Base-by-base conservation (phyloP, 2,113 vertebrate species). In the Datnioides undecimradiatus region DNA sequence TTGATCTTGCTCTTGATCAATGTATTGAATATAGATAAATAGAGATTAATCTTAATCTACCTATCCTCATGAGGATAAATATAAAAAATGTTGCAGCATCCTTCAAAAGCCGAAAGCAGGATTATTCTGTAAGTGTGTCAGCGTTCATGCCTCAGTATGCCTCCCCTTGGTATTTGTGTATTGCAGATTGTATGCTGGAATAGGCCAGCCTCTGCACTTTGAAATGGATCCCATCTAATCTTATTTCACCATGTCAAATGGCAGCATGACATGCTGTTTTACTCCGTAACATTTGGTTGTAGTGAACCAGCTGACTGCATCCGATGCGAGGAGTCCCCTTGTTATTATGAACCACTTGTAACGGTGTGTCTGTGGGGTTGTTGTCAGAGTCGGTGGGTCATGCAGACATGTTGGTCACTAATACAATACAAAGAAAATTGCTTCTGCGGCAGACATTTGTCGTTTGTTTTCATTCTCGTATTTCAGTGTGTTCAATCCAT, bases 381-480 rank as follows among this genome's bases (percentile, higher is more conserved):
- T 91, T 88, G 88, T 90, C 84, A 77, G 86, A 90, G 80, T 82
- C 66, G 85, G 64, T 67, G 88, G 90, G 90, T 91, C 91, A 91
- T 73, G 82, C 85, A 89, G 86, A 88, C 86, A 90, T 82, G 90
- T 87, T 91, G 92, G 90, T 94, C 93, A 91, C 87, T 87, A 93
- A 95, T 95, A 92, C 93, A 91, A 94, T 91, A 88, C 93, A 77
- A 84, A 66, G 91, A 88, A 96, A 96, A 96, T 95, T 94, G 93
- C 94, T 88, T 91, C 65, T 14, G 87, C 16, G 12, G 70, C 86
- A 77, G 73, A 85, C 82, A 45, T 82, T 79, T 76, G 79, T 75
- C 70, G 79, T 87, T 84, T 90, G 75, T 84, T 87, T 83, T 73
- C 80, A 5, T 46, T 86, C 64, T 73, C 58, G 83, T 77, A 49